Evolutionary conservation across 2,888 invertebrate species (phyloP), one percentile per base, ranked within the genome.

Genomic region (Agonopterix heracliana): DNA sequence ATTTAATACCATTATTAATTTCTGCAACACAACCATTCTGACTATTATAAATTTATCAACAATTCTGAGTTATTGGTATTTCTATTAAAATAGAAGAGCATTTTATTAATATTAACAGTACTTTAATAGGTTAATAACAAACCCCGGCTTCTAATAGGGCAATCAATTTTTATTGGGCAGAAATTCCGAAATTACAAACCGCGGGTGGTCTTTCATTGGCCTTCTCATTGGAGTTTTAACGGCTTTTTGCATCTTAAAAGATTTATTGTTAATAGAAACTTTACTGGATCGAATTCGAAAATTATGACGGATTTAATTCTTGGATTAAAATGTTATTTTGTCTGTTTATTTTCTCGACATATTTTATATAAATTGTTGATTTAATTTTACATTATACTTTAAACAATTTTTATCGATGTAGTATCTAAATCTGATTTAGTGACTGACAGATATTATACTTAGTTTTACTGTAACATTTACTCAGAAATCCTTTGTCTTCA

Each of bases 91-190:
- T 62, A 55, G 46, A 48, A 55, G 57, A 57, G 57, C 60, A 63
- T 63, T 70, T 70, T 68, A 75, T 74, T 76, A 73, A 72, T 71
- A 72, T 78, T 75, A 73, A 74, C 63, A 67, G 66, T 66, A 59
- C 58, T 71, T 74, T 77, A 75, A 74, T 78, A 74, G 70, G 69
- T 74, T 76, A 77, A 76, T 76, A 78, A 74, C 69, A 69, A 68
- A 68, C 12, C 61, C 59, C 54, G 54, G 56, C 61, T 56, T 60
- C 66, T 71, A 68, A 72, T 69, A 61, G 68, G 66, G 69, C 70
- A 71, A 81, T 81, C 74, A 80, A 76, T 77, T 81, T 81, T 76
- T 79, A 78, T 81, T 64, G 73, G 66, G 64, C 69, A 66, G 65
- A 68, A 71, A 66, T 61, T 58, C 65, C 68, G 66, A 67, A 69